Evolutionary conservation across 2,888 invertebrate species (phyloP).

Genomic region (Lampropteryx suffumata): DNA sequence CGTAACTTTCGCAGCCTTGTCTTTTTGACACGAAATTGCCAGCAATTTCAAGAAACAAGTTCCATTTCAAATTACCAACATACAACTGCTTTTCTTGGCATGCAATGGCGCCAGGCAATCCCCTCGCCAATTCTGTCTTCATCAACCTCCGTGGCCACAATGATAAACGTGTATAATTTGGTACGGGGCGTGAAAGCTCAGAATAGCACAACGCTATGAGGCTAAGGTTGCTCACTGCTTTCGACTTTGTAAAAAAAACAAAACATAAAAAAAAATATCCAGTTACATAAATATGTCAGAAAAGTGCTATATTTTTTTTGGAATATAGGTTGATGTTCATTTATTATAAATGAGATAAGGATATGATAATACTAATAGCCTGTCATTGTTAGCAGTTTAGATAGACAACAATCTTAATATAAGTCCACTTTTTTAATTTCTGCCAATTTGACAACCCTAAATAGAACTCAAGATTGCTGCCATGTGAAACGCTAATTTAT

Average conservation of each 20-base stretch:
- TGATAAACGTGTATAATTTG: constrained; percentile 28
- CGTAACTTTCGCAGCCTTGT: no score
- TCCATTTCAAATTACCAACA: constrained; percentile 1
- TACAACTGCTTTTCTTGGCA: constrained; percentile 1
- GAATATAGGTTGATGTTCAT: no score
- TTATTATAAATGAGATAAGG: no score
- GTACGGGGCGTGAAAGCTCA: constrained; percentile 13
- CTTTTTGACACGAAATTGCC: no score
- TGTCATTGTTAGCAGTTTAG: no score
- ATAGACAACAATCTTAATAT: no score
- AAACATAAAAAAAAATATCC: no score
- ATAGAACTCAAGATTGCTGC: constrained; percentile 21
- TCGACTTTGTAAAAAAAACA: neutral
- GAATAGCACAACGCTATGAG: constrained; percentile 22
- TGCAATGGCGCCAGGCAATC: constrained; percentile 2
- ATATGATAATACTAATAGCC: no score
- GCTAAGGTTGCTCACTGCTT: constrained; percentile 4
- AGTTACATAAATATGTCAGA: no score
- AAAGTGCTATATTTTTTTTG: no score
- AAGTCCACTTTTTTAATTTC: no score
- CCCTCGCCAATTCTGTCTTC: constrained; percentile 15
- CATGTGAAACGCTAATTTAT: constrained; percentile 28
- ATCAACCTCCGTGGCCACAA: constrained; percentile 8
- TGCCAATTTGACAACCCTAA: constrained; percentile 8
- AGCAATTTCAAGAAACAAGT: neutral